Base-by-base conservation (phyloP, 2,113 vertebrate genomes). In the Prolemur simus region DNA sequence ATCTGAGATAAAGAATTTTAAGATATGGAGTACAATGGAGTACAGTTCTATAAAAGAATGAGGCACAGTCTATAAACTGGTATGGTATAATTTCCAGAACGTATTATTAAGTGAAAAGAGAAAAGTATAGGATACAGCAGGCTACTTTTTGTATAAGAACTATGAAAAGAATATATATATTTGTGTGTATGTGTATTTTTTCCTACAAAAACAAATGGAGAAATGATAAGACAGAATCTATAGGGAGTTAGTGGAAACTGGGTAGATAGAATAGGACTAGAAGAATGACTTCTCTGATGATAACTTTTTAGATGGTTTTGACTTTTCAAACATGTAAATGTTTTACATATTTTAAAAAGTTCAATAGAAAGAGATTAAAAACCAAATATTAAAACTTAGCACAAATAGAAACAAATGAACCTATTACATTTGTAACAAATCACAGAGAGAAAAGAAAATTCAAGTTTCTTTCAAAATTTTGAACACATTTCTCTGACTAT, bases 51-150 rank as follows among this genome's bases (percentile, higher is more conserved):
- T 74, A 63, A 93, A 84, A 74, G 45, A 81, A 88, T 74, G 14
- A 97, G 25, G 18, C 64, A 86, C 6, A 78, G 29, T 78, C 54
- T 87, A 64, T 87, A 86, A 92, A 83, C 21, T 87, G 12, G 91
- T 80, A 69, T 32, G 49, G 49, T 80, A 0, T 83, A 21, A 63
- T 96, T 94, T 85, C 25, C 15, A 69, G 34, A 49, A 39, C 68
- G 5, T 66, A 81, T 73, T 39, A 94, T 89, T 85, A 89, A 92
- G 25, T 89, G 11, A 29, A 45, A 80, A 89, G 63, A 58, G n/a
- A 69, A 87, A 94, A 85, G 29, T 45, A n/a, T 2, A 52, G 49
- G 78, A 63, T 39, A 74, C 54, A 60, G 1, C 34, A 47, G 76
- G 34, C 17, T 64, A 25, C 27, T 63, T 86, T 91, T 85, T 76